Evolutionary conservation across 2,797 vertebrate genomes (phyloP).

Genomic region (Rhinogobio ventralis): DNA sequence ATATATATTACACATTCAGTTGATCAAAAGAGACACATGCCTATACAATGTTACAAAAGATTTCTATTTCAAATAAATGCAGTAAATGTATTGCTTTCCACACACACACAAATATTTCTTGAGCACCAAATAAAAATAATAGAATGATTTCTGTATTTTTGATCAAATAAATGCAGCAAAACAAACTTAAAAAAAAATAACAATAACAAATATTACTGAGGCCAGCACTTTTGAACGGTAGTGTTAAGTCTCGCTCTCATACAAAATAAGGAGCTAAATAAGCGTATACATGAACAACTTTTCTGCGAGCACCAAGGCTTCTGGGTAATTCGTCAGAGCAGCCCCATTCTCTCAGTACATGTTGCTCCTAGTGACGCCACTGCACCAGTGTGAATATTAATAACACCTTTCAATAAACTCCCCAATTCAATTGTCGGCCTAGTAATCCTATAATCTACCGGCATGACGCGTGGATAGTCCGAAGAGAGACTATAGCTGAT

Average conservation of each 20-base stretch:
- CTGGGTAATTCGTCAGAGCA: conserved; percentile 56
- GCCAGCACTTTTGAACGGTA: background rate
- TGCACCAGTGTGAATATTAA: conserved; percentile 52
- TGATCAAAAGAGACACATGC: background rate
- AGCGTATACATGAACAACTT: conserved; percentile 1
- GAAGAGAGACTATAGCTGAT: conserved; percentile 25
- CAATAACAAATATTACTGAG: background rate
- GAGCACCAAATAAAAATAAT: background rate
- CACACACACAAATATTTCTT: too few relatives aligned
- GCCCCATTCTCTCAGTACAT: conserved; percentile 54
- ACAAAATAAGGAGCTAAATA: background rate
- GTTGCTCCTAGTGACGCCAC: conserved; percentile 47
- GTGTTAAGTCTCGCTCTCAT: background rate
- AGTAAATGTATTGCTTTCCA: too few relatives aligned
- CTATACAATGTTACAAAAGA: too few relatives aligned
- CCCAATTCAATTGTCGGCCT: conserved; percentile 54
- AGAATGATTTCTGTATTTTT: background rate
- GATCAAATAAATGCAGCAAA: background rate
- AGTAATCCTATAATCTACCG: conserved; percentile 61
- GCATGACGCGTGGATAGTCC: conserved; percentile 37
- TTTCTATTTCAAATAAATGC: too few relatives aligned
- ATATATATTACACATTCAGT: background rate
- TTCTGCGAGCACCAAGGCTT: conserved; percentile 14
- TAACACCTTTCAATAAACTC: conserved; percentile 57
- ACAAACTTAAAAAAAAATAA: too few relatives aligned